phyloP scores from a whole-genome alignment of 2,113 vertebrate genomes.

The Rattus norvegicus region DNA sequence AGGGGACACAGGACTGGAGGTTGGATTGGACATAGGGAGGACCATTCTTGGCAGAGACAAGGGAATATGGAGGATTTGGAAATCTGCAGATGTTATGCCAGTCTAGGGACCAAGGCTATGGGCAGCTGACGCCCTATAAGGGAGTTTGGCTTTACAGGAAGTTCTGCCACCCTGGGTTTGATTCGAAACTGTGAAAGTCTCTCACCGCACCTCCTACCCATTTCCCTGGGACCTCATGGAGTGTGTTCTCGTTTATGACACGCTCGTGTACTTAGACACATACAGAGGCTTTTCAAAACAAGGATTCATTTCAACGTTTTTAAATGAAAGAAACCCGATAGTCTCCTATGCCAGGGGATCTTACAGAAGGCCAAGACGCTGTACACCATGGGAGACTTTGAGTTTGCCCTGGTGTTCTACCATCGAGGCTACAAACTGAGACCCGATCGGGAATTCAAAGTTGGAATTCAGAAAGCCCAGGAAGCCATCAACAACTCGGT shows the following conservation, averaged over 20 bases:
- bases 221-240: neutral
- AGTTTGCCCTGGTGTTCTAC: slow-evolving; percentile 95
- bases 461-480: slow-evolving; percentile 95
- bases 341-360: slow-evolving; percentile 88
- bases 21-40: neutral
- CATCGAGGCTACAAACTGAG: slow-evolving; percentile 91
- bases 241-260: neutral
- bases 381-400: slow-evolving; percentile 96
- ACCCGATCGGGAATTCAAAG: slow-evolving; percentile 91
- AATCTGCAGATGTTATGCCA: neutral
- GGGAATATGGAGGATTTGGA: neutral
- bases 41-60: neutral
- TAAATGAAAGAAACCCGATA: neutral
- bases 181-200: neutral
- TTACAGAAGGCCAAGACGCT: slow-evolving; percentile 95
- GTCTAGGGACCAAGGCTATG: neutral
- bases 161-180: neutral
- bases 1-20: neutral
- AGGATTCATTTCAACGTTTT: neutral
- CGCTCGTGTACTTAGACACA: neutral
- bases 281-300: neutral
- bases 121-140: neutral
- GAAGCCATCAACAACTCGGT: slow-evolving; percentile 94
- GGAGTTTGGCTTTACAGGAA: neutral
- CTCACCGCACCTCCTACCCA: accelerated